Base-by-base conservation (phyloP, 2,113 vertebrate species). In the Rhipidura dahli region DNA sequence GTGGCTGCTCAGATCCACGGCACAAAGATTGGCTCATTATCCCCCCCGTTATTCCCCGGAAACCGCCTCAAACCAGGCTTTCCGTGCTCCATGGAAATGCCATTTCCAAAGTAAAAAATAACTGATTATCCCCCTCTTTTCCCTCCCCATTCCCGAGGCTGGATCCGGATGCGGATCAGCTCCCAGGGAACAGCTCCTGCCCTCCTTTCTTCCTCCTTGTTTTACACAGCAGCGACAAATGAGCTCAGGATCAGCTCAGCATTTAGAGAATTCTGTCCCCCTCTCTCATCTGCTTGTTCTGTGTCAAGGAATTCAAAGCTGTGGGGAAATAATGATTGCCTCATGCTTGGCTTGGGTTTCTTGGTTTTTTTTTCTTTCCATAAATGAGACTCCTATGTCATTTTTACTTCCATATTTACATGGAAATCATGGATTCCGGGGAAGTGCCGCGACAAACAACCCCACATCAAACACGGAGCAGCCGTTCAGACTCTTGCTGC, bases 201-300 rank as follows among this genome's bases (percentile, higher is more conserved):
- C 33, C 72, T 50, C 61, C 4, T 61, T 92, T 86, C 69, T 60
- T 28, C 53, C 37, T 50, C 26, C 64, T 75, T 54, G 49, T 78
- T 93, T 87, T 66, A 91, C 76, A 76, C 18, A 13, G 30, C n/a
- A 30, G 51, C 69, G n/a, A 93, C 80, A 92, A 94, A 90, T 2
- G 51, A 95, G 87, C 69, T 27, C 11, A 6, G 59, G 22, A 61
- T 70, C 86, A 11, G 68, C 54, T 54, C 57, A 28, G n/a, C 49
- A 24, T 64, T 83, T 91, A 37, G 4, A 87, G 60, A 54, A 63
- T 37, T 16, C 22, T 1, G 11, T 47, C 31, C 30, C 64, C 37
- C 64, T 61, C 28, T 42, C 60, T 87, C 54, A 2, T 14, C 13
- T 17, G 49, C 70, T 82, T 44, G 86, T 71, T 91, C 69, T 2